Evolutionary conservation across 2,888 invertebrate genomes (phyloP), one percentile per base, ranked within the genome.

Genomic region (Drosophila melanosoma): DNA sequence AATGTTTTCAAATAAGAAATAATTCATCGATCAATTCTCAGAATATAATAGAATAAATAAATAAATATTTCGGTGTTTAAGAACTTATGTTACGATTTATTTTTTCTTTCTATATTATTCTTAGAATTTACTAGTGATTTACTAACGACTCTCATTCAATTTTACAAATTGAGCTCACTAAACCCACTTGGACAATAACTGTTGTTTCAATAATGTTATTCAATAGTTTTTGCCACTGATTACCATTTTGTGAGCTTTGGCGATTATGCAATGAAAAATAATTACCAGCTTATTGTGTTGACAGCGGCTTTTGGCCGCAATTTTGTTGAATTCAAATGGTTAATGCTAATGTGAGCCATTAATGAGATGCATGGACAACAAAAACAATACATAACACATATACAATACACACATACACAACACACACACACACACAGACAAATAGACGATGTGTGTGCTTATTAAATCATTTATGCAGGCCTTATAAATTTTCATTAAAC

Each of bases 401-500:
- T 26, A 2, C 53, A 23, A 23, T 26, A 17, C 48, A 65, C 53
- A 12, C 58, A 62, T 53, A 45, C 48, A 29, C 40, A 33, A n/a
- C n/a, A n/a, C 53, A 12, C 58, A 62, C 68, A 45, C 48, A 29
- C 40, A 33, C 56, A 61, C 60, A 38, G 42, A 32, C 32, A n/a
- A 23, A 20, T 40, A 33, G 48, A 51, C 61, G 58, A 79, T 36
- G 62, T 60, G 49, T 70, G 65, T 83, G 76, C 79, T 83, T 87
- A 86, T 81, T 90, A 71, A 87, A 90, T 90, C 89, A 87, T 90
- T 87, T 84, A 90, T 90, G 90, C 87, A 89, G 75, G 71, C 89
- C 82, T 89, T 87, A 87, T 89, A 90, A 77, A 90, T 90, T 90
- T 87, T 84, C 82, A 90, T 90, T 90, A 89, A 90, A 87, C 75